Conservation (phyloP, 2,113 vertebrate genomes). For the Vombatus ursinus region DNA sequence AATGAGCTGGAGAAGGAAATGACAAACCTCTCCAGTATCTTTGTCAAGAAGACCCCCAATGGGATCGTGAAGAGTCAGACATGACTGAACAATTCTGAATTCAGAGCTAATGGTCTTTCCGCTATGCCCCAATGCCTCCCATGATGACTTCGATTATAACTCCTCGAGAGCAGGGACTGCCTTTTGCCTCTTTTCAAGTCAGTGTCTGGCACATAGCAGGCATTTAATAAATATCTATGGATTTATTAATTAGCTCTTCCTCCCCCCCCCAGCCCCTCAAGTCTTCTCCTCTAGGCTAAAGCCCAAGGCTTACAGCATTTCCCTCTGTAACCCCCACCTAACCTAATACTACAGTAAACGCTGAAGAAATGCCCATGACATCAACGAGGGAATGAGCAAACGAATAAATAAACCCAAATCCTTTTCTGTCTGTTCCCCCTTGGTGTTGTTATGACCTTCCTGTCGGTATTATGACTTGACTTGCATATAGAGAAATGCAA, state of each 20-base stretch:
- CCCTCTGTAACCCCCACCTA: not conserved
- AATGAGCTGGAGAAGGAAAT: not conserved
- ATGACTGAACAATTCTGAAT: not conserved
- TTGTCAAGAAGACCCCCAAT: not conserved
- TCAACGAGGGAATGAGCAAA: not conserved
- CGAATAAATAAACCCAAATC: not conserved
- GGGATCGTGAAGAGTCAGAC: not conserved
- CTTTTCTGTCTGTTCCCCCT: not conserved
- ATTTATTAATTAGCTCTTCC: not conserved
- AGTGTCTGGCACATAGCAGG: not conserved
- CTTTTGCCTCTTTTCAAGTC: not conserved
- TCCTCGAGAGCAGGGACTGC: not conserved
- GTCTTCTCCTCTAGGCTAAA: not conserved
- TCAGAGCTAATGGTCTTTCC: not conserved
- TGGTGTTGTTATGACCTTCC: not conserved
- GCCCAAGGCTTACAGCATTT: not conserved
- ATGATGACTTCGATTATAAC: not conserved
- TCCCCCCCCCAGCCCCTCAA: too few relatives aligned
- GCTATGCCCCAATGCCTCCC: not conserved
- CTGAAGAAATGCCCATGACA: not conserved
- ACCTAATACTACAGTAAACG: not conserved
- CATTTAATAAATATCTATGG: not conserved
- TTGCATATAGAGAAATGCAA: not conserved
- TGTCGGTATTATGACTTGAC: not conserved
- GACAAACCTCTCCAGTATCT: not conserved